Conservation (phyloP, 2,888 invertebrate genomes). For the Andricus curvator region DNA sequence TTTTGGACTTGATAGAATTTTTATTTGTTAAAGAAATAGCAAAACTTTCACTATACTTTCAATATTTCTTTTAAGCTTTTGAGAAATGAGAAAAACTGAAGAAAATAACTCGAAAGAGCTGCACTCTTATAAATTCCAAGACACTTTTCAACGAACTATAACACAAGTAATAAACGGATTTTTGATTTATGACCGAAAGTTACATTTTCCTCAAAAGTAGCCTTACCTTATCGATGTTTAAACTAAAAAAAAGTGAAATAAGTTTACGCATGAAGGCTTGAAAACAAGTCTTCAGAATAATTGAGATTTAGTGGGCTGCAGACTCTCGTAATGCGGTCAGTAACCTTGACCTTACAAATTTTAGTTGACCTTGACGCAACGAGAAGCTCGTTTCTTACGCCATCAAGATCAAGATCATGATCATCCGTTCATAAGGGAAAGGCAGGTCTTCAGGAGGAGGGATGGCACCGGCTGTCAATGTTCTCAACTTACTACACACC, state of each 20-base stretch:
- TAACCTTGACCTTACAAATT: conserved; percentile 28
- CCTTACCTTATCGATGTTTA: no score
- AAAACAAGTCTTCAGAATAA: background rate
- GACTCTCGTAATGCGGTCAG: conserved; percentile 1
- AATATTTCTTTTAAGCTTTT: no score
- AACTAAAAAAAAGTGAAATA: background rate
- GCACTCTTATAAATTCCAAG: no score
- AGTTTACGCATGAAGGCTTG: background rate
- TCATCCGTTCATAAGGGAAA: conserved; percentile 13
- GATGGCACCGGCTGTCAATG: conserved; percentile 17
- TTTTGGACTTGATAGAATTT: no score
- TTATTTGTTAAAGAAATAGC: no score
- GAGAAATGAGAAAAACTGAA: no score
- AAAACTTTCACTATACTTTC: no score
- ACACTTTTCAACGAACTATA: background rate
- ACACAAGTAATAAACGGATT: background rate
- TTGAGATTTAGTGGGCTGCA: background rate
- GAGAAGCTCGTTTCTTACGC: conserved; percentile 23
- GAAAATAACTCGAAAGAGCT: no score
- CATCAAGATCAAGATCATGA: conserved; percentile 30
- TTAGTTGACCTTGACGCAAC: conserved; percentile 34
- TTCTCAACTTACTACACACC: conserved; percentile 32
- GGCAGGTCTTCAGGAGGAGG: background rate
- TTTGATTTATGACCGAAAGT: background rate
- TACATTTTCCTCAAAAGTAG: background rate